phyloP scores from a whole-genome alignment of 2,888 invertebrate genomes.

The Calliphora vomitoria region DNA sequence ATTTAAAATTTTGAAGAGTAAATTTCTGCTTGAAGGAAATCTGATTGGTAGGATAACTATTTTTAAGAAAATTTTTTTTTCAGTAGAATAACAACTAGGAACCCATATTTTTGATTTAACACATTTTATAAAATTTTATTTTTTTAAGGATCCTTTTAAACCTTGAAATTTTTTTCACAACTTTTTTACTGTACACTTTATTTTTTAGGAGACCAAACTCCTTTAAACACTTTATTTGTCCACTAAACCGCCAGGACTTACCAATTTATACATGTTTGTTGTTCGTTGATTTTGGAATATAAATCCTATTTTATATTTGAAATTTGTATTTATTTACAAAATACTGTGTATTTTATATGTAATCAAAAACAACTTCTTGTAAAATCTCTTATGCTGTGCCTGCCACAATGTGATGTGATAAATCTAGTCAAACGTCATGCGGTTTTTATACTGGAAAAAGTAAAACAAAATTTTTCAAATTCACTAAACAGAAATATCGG shows the following conservation, averaged over 20 bases:
- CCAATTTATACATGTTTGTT: conserved; percentile 76
- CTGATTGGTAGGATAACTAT: too few species aligned
- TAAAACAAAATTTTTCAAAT: conserved; percentile 46
- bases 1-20: too few species aligned
- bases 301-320: neutral
- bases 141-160: neutral
- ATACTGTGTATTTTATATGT: too few species aligned
- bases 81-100: too few species aligned
- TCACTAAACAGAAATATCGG: conserved; percentile 21
- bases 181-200: conserved; percentile 12
- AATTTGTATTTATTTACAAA: neutral
- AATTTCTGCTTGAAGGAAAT: too few species aligned
- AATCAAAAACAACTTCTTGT: conserved; percentile 21
- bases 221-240: conserved; percentile 4
- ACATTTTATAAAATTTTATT: neutral
- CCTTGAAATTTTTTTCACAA: neutral
- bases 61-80: too few species aligned
- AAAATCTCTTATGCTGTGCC: conserved; percentile 58
- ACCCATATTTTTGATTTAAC: too few species aligned
- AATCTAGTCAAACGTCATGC: conserved; percentile 63
- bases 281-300: conserved; percentile 22
- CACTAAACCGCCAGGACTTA: conserved; percentile 64
- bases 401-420: conserved; percentile 74
- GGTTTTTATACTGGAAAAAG: conserved; percentile 75
- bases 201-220: neutral